phyloP scores from a whole-genome alignment of 35 echinoderm and acorn worm genomes.

The Holothuria glaberrima region DNA sequence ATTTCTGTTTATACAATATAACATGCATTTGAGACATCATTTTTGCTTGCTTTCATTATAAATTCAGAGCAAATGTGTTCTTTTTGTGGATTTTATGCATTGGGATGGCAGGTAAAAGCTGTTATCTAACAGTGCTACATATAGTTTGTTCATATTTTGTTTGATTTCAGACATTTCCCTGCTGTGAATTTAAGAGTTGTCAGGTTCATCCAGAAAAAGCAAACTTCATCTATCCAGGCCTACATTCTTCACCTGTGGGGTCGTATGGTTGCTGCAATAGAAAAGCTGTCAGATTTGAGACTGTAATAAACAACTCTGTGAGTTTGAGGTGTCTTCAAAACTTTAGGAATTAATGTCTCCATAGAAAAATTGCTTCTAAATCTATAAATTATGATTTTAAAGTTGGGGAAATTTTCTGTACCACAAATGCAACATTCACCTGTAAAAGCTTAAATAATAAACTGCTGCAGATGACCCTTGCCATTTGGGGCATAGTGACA shows the following conservation, averaged over 20 bases:
- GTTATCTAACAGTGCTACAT: no score
- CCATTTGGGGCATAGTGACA: no score
- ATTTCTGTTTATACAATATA: no score
- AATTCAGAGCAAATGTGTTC: not conserved
- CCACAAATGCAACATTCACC: not conserved
- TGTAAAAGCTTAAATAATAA: no score
- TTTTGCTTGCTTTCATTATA: not conserved
- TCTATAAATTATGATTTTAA: no score
- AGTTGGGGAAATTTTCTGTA: no score
- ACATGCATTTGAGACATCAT: not conserved
- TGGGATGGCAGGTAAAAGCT: no score
- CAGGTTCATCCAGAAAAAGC: conserved; percentile 76
- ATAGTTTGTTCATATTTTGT: not conserved
- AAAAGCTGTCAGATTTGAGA: conserved; percentile 78
- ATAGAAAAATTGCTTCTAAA: no score
- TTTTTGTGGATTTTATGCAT: no score
- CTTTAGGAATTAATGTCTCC: not conserved
- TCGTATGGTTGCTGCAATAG: conserved; percentile 89
- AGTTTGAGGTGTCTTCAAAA: not conserved
- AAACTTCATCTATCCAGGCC: conserved; percentile 61
- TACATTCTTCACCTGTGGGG: conserved; percentile 63
- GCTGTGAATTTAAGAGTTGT: conserved; percentile 81
- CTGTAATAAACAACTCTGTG: conserved; percentile 19
- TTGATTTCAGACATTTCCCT: conserved; percentile 47
- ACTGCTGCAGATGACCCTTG: no score